phyloP scores from a whole-genome alignment of 2,113 vertebrate genomes.

The Taxidea taxus region DNA sequence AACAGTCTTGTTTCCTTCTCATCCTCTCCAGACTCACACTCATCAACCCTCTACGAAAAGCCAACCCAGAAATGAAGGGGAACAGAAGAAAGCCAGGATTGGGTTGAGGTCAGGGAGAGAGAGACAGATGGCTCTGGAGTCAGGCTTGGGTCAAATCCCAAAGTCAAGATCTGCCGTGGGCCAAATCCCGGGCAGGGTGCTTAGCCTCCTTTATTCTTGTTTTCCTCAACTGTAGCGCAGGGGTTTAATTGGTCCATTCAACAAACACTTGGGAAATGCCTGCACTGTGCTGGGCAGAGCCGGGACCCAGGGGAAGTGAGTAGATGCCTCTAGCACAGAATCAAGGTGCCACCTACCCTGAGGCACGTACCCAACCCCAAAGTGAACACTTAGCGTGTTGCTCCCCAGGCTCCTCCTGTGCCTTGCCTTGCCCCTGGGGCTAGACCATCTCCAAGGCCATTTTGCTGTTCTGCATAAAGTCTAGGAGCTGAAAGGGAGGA shows the following conservation, averaged over 20 bases:
- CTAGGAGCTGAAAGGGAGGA: not conserved
- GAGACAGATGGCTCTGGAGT: not conserved
- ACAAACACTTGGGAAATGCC: fast-evolving
- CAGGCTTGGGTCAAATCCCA: not conserved
- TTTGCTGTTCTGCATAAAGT: not conserved
- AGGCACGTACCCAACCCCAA: not conserved
- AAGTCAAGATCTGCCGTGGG: not conserved
- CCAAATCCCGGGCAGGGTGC: not conserved
- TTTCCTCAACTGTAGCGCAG: not conserved
- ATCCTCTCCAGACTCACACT: not conserved
- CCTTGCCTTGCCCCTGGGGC: not conserved
- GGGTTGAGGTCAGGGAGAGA: too few relatives aligned
- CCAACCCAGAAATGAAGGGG: not conserved
- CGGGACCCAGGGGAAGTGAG: too few relatives aligned
- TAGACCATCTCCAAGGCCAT: not conserved
- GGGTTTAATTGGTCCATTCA: not conserved
- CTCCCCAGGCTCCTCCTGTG: fast-evolving
- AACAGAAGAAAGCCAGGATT: not conserved
- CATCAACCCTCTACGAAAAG: not conserved
- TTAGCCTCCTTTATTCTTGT: not conserved
- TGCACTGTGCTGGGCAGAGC: not conserved
- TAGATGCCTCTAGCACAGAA: fast-evolving
- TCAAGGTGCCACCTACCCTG: not conserved
- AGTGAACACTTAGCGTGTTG: too few relatives aligned
- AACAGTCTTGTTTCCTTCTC: not conserved